phyloP scores from a whole-genome alignment of 1,140 invertebrate species.

The Cherax destructor region DNA sequence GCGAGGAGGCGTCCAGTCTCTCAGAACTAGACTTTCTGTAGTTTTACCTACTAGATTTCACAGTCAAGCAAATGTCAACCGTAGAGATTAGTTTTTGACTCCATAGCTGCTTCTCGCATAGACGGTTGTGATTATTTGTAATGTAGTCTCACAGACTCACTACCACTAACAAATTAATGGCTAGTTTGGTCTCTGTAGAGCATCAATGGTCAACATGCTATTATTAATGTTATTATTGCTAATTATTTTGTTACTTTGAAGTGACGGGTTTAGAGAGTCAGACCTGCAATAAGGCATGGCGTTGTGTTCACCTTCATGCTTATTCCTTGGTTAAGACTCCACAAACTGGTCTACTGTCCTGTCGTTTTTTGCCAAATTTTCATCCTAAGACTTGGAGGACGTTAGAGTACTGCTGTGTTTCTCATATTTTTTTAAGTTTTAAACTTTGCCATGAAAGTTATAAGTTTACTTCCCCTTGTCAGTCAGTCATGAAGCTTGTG shows the following conservation, averaged over 20 bases:
- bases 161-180: slow-evolving; percentile 6
- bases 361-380: neutral
- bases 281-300: neutral
- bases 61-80: slow-evolving; percentile 23
- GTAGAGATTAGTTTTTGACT: slow-evolving; percentile 57
- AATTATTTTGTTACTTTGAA: slow-evolving; percentile 11
- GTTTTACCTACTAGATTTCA: slow-evolving; percentile 47
- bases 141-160: slow-evolving; percentile 35
- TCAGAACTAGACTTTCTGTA: slow-evolving; percentile 45
- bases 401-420: neutral
- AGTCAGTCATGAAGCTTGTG: neutral
- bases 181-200: slow-evolving; percentile 47
- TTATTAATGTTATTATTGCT: neutral
- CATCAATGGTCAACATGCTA: slow-evolving; percentile 17
- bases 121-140: slow-evolving; percentile 37
- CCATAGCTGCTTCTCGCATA: slow-evolving; percentile 53
- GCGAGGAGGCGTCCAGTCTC: neutral
- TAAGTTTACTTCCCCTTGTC: too few relatives aligned
- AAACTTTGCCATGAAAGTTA: too few relatives aligned
- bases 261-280: slow-evolving; percentile 15
- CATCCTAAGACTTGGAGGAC: neutral
- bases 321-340: neutral
- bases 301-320: neutral
- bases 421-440: neutral
- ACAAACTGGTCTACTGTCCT: neutral